These are phyloP conservation scores for Himantopus leucocephalus DNA, from an alignment of 2,113 vertebrate genomes.

Conservation along the genomic window DNA sequence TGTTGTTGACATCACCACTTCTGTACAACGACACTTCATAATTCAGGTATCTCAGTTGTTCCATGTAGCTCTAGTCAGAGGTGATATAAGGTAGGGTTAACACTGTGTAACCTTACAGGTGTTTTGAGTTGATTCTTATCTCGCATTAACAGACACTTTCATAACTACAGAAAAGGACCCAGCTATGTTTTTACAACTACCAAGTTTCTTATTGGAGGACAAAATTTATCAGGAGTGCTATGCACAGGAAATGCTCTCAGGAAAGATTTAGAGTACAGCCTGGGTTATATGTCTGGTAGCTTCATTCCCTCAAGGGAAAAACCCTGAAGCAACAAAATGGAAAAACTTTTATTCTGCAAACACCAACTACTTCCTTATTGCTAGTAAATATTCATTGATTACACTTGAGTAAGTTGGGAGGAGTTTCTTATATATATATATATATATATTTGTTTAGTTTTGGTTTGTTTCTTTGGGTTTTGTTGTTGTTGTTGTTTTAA, in stretches of 20 bases:
- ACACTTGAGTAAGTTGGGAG: neutral
- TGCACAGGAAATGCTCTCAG: neutral
- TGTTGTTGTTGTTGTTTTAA: too few relatives aligned
- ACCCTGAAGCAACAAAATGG: neutral
- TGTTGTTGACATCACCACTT: neutral
- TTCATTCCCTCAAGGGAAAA: neutral
- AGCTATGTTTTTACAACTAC: neutral
- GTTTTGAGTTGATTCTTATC: neutral
- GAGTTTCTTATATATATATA: neutral
- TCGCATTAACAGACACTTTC: neutral
- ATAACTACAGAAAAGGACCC: neutral
- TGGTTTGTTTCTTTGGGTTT: neutral
- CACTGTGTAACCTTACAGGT: neutral
- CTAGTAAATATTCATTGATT: neutral
- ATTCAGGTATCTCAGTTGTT: neutral
- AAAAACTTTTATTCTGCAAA: neutral
- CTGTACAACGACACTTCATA: neutral
- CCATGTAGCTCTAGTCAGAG: neutral
- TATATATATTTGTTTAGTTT: neutral
- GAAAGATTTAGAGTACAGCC: neutral
- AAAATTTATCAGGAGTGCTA: neutral
- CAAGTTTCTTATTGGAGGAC: neutral
- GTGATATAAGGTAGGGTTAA: neutral
- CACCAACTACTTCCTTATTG: neutral
- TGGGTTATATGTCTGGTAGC: neutral